Conservation (phyloP, 2,113 vertebrate species). For the Amblyopsis rosae region DNA sequence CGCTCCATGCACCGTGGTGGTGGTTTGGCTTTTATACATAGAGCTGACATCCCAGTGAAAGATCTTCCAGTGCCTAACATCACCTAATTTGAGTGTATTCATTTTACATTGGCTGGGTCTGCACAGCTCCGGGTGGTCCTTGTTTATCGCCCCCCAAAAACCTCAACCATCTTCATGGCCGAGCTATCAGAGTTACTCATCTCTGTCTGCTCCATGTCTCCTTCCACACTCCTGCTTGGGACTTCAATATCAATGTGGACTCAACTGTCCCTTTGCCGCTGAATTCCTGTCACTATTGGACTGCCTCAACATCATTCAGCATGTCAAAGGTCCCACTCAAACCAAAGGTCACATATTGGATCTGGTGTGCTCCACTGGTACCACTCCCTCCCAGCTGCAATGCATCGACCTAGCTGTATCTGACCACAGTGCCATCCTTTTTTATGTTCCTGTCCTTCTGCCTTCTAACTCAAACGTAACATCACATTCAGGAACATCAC, state of each 20-base stretch:
- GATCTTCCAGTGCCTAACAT: background rate
- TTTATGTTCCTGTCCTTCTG: background rate
- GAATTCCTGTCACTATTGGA: conserved; percentile 4
- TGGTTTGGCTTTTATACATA: background rate
- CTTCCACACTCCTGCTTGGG: conserved; percentile 2
- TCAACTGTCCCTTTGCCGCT: background rate
- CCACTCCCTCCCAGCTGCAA: background rate
- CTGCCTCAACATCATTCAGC: conserved; percentile 1
- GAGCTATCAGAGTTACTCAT: conserved; percentile 2
- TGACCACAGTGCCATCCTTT: background rate
- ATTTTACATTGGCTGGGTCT: background rate
- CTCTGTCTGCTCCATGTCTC: conserved; percentile 2
- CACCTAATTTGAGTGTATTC: background rate
- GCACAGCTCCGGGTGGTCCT: background rate
- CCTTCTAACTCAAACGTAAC: background rate
- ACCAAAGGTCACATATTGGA: background rate
- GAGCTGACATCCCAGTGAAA: background rate
- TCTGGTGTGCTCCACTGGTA: background rate
- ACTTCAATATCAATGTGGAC: background rate
- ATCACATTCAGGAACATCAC: conserved; percentile 5
- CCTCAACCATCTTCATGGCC: background rate
- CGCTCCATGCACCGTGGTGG: background rate
- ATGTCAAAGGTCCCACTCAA: conserved; percentile 6
- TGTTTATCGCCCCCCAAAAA: background rate
- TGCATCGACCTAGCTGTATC: background rate